These are phyloP conservation scores for Glyptemys insculpta DNA, from an alignment of 2,797 vertebrate species.

Conservation along the genomic window DNA sequence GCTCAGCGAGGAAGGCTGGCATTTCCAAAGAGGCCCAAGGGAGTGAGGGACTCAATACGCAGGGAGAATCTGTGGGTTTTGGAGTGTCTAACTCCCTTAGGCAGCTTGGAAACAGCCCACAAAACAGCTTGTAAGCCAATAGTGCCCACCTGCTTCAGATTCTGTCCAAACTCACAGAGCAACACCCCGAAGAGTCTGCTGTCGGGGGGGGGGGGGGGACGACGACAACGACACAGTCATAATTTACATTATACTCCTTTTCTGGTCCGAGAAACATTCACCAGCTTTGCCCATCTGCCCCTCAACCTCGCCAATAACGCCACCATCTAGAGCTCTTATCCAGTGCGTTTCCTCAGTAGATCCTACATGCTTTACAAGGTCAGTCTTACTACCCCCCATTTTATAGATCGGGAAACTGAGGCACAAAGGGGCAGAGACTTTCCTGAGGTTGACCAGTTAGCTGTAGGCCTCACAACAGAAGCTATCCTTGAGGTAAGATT, in stretches of 20 bases:
- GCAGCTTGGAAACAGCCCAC: background rate
- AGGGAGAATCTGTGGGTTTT: background rate
- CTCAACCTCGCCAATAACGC: background rate
- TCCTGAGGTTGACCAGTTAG: background rate
- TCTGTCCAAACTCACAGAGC: background rate
- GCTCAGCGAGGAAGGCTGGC: background rate
- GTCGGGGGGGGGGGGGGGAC: too few relatives aligned
- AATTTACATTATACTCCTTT: background rate
- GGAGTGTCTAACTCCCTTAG: background rate
- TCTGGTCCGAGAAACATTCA: background rate
- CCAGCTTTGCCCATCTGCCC: background rate
- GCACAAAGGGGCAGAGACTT: background rate
- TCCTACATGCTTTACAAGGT: too few relatives aligned
- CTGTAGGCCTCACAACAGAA: background rate
- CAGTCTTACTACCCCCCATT: background rate
- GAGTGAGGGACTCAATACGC: background rate
- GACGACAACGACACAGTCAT: too few relatives aligned
- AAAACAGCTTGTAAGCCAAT: background rate
- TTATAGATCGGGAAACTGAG: background rate
- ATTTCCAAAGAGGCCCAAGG: background rate
- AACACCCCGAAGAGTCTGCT: background rate
- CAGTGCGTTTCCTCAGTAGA: background rate
- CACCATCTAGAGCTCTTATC: background rate
- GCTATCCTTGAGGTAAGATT: background rate
- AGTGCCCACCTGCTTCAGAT: background rate